These are phyloP conservation scores for Andrena bucephala DNA, from an alignment of 2,888 invertebrate species.

Conservation along the genomic window DNA sequence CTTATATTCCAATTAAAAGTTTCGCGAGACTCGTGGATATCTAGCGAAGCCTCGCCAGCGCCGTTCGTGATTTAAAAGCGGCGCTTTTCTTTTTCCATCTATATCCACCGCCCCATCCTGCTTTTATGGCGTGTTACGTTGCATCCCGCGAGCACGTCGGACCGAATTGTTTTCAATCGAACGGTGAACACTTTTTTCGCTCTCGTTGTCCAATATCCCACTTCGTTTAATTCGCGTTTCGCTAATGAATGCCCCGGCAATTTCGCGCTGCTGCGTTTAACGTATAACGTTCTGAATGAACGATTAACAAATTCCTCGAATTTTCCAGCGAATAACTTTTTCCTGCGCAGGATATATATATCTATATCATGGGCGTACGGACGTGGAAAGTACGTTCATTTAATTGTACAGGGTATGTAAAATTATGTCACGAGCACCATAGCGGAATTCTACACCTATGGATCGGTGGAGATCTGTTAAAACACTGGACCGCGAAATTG, in stretches of 20 bases:
- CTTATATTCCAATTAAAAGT: conserved; percentile 67
- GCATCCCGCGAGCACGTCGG: conserved; percentile 16
- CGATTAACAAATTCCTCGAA: neutral
- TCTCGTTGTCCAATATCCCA: conserved; percentile 1
- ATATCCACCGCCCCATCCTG: conserved; percentile 10
- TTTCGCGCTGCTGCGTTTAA: neutral
- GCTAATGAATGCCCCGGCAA: neutral
- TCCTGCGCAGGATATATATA: too few relatives aligned
- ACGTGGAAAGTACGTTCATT: too few relatives aligned
- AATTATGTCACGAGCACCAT: too few relatives aligned
- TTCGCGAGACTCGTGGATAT: conserved; percentile 48
- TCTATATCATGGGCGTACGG: too few relatives aligned
- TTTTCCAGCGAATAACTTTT: too few relatives aligned
- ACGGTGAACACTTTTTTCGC: neutral
- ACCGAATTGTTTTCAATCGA: conserved; percentile 15
- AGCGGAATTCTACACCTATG: too few relatives aligned
- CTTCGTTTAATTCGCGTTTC: conserved; percentile 2
- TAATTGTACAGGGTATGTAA: too few relatives aligned
- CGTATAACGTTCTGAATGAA: neutral
- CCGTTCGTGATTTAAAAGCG: conserved; percentile 51
- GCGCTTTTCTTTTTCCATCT: conserved; percentile 37
- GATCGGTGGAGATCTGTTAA: too few relatives aligned
- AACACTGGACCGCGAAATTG: too few relatives aligned
- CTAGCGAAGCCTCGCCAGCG: conserved; percentile 34
- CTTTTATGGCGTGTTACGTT: conserved; percentile 13